Evolutionary conservation across 2,888 invertebrate genomes (phyloP).

Genomic region (Abscondita cerata): DNA sequence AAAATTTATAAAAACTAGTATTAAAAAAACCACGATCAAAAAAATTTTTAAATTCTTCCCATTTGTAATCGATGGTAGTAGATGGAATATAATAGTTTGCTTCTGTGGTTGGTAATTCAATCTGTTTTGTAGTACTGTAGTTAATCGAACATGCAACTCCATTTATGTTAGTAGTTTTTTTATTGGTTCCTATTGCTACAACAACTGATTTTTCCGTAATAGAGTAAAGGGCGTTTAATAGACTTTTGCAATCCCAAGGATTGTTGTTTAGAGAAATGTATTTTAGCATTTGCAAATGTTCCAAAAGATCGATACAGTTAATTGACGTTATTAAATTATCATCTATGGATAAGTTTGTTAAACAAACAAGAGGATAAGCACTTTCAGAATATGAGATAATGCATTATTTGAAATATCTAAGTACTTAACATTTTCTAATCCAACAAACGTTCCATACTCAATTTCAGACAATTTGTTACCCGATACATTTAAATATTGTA

Average conservation of each 20-base stretch:
- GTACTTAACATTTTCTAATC: slow-evolving; percentile 1
- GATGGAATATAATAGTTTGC: not conserved
- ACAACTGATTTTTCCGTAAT: not conserved
- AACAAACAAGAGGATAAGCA: slow-evolving; percentile 12
- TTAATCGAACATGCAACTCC: slow-evolving; percentile 13
- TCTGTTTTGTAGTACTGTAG: no score
- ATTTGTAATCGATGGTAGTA: not conserved
- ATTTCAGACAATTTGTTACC: slow-evolving; percentile 13
- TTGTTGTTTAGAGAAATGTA: slow-evolving; percentile 17
- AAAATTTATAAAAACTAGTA: slow-evolving; percentile 18
- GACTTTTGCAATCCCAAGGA: slow-evolving; percentile 23
- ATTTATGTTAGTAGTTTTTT: not conserved
- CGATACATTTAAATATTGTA: slow-evolving; percentile 14
- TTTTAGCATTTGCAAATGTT: not conserved
- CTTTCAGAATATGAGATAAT: slow-evolving; percentile 9
- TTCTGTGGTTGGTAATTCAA: not conserved
- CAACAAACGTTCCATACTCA: slow-evolving; percentile 19
- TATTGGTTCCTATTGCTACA: not conserved
- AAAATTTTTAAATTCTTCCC: not conserved
- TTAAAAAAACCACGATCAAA: slow-evolving; percentile 10
- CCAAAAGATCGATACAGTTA: slow-evolving; percentile 9
- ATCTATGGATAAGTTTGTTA: slow-evolving; percentile 17
- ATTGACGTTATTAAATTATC: slow-evolving; percentile 22
- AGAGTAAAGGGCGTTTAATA: slow-evolving; percentile 8
- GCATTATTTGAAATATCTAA: slow-evolving; percentile 21